Percentiles rank a stretch among this genome's conserved stretches.
Conservation (phyloP, 2,888 invertebrate genomes). For the Gortyna flavago region DNA sequence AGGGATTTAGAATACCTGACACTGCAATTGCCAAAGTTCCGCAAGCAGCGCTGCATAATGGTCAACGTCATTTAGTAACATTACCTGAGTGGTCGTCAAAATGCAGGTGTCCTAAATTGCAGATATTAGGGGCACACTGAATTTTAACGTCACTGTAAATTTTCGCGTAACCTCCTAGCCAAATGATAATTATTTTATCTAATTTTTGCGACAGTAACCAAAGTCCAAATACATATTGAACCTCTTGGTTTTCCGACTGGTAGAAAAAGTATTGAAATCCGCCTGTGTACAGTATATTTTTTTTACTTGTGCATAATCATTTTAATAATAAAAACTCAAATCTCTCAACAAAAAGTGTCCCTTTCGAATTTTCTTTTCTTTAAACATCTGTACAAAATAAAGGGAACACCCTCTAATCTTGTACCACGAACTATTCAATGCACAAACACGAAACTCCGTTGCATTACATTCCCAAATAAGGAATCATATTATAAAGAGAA, state of each 20-base stretch:
- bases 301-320: too few species aligned
- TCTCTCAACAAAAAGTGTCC: not conserved
- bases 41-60: slow-evolving; percentile 25
- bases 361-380: not conserved
- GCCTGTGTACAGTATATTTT: too few species aligned
- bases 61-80: slow-evolving; percentile 20
- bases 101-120: slow-evolving; percentile 35
- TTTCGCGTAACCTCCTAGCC: not conserved
- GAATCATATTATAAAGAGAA: slow-evolving; percentile 49
- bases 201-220: too few species aligned
- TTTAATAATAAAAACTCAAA: too few species aligned
- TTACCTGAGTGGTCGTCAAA: slow-evolving; percentile 8
- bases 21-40: slow-evolving; percentile 2
- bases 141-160: not conserved
- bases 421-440: slow-evolving; percentile 40
- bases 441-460: slow-evolving; percentile 31
- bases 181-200: not conserved
- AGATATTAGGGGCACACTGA: slow-evolving; percentile 1
- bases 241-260: too few species aligned
- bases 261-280: too few species aligned
- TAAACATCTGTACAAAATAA: slow-evolving; percentile 20
- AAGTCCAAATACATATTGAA: too few species aligned
- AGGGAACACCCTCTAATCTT: not conserved
- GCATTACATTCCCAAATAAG: slow-evolving; percentile 38
- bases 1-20: not conserved